Conservation (phyloP, 1,140 invertebrate species). For the Leptonema lineaticorne region DNA sequence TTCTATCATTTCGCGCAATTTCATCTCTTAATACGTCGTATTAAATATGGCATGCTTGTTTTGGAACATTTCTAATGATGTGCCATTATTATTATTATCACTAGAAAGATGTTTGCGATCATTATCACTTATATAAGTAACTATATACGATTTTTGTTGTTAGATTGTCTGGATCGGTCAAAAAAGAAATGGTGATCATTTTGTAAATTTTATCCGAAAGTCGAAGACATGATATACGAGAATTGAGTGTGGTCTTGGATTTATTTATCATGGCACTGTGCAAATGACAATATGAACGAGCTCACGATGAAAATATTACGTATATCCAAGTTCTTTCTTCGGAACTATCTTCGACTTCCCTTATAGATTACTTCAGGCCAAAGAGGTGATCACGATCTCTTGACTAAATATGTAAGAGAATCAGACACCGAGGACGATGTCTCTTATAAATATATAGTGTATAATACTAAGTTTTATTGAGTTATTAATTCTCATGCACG, state of each 20-base stretch:
- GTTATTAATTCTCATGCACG: slow-evolving; percentile 33
- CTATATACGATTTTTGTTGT: no score
- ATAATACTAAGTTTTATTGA: slow-evolving; percentile 37
- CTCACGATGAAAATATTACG: slow-evolving; percentile 39
- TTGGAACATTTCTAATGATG: no score
- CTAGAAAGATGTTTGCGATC: no score
- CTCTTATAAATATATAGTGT: no score
- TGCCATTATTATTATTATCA: no score
- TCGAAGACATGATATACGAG: background rate
- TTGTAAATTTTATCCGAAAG: background rate
- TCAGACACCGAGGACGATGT: slow-evolving; percentile 22
- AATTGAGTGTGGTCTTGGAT: slow-evolving; percentile 4
- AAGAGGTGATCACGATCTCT: slow-evolving; percentile 13
- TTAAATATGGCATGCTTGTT: no score
- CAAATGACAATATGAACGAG: slow-evolving; percentile 26
- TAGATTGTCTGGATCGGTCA: no score
- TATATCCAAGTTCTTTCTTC: no score
- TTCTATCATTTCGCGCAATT: no score
- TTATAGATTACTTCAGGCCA: slow-evolving; percentile 17
- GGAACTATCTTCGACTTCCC: slow-evolving; percentile 13
- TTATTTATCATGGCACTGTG: background rate
- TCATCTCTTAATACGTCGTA: no score
- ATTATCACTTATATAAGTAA: no score
- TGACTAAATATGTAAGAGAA: slow-evolving; percentile 3
- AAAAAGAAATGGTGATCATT: no score